Evolutionary conservation across 2,888 invertebrate genomes (phyloP).

Genomic region (Iselma pallidipennis): DNA sequence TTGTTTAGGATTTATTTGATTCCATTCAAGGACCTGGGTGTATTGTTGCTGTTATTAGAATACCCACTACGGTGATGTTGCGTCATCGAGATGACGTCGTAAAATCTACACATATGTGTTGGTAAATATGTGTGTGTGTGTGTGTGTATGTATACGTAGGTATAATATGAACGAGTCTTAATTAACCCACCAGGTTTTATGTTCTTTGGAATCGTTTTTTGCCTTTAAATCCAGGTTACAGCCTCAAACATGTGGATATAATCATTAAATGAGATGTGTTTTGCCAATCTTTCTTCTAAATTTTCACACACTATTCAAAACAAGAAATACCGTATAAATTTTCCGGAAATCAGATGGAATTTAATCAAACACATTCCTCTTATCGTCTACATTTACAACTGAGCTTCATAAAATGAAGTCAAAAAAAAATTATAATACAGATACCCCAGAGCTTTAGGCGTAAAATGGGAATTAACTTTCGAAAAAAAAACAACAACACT

Average conservation of each 20-base stretch:
- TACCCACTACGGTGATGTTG: background rate
- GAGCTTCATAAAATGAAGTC: too few relatives aligned
- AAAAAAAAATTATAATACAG: too few relatives aligned
- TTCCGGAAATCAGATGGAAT: too few relatives aligned
- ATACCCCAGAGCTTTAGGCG: too few relatives aligned
- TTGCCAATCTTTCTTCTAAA: too few relatives aligned
- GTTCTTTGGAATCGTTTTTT: background rate
- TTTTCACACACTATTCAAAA: too few relatives aligned
- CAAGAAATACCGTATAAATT: too few relatives aligned
- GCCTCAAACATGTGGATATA: background rate
- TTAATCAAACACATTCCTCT: too few relatives aligned
- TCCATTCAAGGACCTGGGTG: too few relatives aligned
- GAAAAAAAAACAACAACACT: too few relatives aligned
- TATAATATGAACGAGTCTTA: background rate
- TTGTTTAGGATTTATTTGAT: background rate
- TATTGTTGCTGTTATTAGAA: background rate
- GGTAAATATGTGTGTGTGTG: background rate
- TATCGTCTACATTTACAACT: too few relatives aligned
- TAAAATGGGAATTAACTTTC: too few relatives aligned
- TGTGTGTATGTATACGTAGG: background rate
- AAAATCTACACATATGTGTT: slow-evolving; percentile 1
- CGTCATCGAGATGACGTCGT: background rate
- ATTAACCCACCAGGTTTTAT: background rate
- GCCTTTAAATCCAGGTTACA: background rate
- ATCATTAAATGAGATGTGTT: background rate